Percentiles rank a stretch among this genome's conserved stretches.
These are phyloP conservation scores for Apistogramma diplotaenia DNA, from an alignment of 2,113 vertebrate genomes.

Conservation along the genomic window DNA sequence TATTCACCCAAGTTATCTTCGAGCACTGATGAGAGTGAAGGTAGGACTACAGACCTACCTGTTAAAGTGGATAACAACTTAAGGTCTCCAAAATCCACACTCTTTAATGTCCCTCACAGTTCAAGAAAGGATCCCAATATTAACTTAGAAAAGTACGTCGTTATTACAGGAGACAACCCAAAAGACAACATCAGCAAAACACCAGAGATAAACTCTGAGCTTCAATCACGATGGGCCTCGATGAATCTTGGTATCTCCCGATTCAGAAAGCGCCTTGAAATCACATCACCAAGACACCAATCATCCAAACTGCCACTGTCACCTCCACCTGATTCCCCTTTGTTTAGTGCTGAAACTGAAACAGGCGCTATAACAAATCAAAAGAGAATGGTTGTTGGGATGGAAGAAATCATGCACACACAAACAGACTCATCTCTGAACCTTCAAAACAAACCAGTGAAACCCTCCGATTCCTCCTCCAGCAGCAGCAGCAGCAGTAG, in stretches of 20 bases:
- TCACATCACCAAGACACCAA: not conserved
- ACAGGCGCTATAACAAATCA: not conserved
- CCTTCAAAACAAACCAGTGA: not conserved
- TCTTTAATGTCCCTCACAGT: not conserved
- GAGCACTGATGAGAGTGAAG: conserved; percentile 18
- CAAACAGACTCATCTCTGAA: not conserved
- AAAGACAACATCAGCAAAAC: not conserved
- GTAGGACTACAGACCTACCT: not conserved
- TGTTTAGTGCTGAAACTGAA: conserved; percentile 30
- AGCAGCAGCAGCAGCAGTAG: conserved; percentile 4
- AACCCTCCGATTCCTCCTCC: not conserved
- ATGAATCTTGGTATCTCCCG: conserved; percentile 63
- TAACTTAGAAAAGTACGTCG: conserved; percentile 51
- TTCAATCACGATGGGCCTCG: conserved; percentile 53
- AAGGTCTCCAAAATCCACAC: not conserved
- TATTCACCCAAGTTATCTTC: conserved; percentile 14
- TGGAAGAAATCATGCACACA: not conserved
- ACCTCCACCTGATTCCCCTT: conserved; percentile 14
- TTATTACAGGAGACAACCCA: not conserved
- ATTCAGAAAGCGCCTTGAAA: conserved; percentile 60
- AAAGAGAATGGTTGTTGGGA: not conserved
- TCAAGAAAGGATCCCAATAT: conserved; percentile 30
- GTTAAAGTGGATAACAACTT: not conserved
- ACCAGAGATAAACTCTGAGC: conserved; percentile 42
- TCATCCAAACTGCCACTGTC: not conserved